Evolutionary conservation across 2,113 vertebrate genomes (phyloP), one percentile per base, ranked within the genome.

Genomic region (Grantiella picta): DNA sequence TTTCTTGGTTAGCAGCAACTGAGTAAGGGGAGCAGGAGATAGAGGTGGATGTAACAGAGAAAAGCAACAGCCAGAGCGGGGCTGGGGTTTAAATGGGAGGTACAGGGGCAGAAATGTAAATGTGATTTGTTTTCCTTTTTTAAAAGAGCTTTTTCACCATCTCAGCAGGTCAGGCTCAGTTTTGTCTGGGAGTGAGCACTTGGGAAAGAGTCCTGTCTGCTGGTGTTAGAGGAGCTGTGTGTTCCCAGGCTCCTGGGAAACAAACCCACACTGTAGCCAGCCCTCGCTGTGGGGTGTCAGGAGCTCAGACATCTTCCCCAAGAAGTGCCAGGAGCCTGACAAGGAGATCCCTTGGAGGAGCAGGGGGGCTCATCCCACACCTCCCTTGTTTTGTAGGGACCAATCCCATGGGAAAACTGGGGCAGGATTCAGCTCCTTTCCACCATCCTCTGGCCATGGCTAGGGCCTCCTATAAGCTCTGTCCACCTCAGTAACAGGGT

Each of bases 1-100:
- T 92, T 86, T 82, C 86, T 95, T 93, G 59, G 90, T 93, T 81
- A 83, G 82, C 82, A 63, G 87, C 82, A 77, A 54, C 54, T 73
- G 77, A 96, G 80, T 69, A 59, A 49, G 29, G 70, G 54, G 61
- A 86, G 68, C 14, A 40, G 49, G 81, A 81, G 56, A 79, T 24
- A 53, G 91, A 91, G 81, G 52, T 3, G 53, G 36, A 65, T 94
- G 72, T 22, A 79, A 64, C 49, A 52, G 79, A 78, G 80, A 59
- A 75, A 60, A 71, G 77, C 86, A 64, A 70, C 60, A 78, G 80
- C 47, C 69, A 15, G 56, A 83, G 72, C 0, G 0, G 11, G 33
- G 20, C 72, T 81, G 80, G 79, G 44, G 40, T 86, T 90, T 56
- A 77, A 38, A 50, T 22, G 47, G 61, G 77, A 95, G 83, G 50